These are phyloP conservation scores for Elegia similella DNA, from an alignment of 2,888 invertebrate genomes.

Conservation along the genomic window DNA sequence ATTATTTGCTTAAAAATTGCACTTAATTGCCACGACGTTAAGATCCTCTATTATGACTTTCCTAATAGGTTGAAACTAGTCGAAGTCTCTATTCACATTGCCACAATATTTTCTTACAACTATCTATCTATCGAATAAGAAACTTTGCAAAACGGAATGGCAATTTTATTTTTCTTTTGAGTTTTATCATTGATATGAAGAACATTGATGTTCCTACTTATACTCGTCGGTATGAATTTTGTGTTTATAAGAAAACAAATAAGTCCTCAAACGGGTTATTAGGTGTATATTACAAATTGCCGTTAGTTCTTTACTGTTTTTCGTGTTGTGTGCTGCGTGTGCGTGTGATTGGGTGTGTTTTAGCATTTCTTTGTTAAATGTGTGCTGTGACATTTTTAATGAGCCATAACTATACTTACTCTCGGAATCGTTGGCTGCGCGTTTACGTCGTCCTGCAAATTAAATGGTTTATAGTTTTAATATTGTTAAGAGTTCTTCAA, in stretches of 20 bases:
- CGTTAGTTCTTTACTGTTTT: constrained; percentile 22
- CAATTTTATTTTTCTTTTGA: too few relatives aligned
- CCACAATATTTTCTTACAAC: too few relatives aligned
- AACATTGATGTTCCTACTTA: too few relatives aligned
- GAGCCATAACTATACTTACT: constrained; percentile 40
- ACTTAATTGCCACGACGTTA: not conserved
- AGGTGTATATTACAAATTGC: constrained; percentile 19
- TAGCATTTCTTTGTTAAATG: constrained; percentile 38
- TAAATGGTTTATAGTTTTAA: not conserved
- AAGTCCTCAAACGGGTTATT: not conserved
- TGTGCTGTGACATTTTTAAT: constrained; percentile 19
- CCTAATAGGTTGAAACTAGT: too few relatives aligned
- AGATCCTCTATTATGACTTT: not conserved
- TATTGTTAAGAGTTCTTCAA: too few relatives aligned
- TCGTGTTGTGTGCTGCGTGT: constrained; percentile 19
- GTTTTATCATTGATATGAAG: too few relatives aligned
- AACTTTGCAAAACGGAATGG: too few relatives aligned
- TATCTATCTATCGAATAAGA: too few relatives aligned
- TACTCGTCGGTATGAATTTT: too few relatives aligned
- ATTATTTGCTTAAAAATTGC: not conserved
- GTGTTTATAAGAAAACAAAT: not conserved
- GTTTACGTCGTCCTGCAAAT: constrained; percentile 47
- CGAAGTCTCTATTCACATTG: too few relatives aligned
- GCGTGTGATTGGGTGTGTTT: constrained; percentile 29
- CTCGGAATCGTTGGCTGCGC: constrained; percentile 41